phyloP scores from a whole-genome alignment of 2,888 invertebrate genomes.

The Orgyia antiqua region DNA sequence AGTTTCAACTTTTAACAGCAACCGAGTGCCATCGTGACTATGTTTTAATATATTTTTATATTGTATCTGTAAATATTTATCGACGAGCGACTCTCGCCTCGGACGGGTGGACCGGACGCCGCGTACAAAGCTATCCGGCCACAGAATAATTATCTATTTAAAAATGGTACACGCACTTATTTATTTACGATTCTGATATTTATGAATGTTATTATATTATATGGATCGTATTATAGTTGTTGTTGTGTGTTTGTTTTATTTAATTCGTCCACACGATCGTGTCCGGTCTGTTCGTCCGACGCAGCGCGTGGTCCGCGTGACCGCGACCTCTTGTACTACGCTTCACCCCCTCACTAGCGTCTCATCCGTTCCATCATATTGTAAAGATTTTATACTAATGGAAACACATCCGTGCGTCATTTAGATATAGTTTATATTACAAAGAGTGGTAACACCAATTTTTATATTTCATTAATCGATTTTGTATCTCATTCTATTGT shows the following conservation, averaged over 20 bases:
- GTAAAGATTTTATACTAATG: conserved; percentile 50
- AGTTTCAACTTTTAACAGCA: conserved; percentile 54
- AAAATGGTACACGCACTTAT: too few species aligned
- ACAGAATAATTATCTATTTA: conserved; percentile 25
- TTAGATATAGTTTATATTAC: conserved; percentile 36
- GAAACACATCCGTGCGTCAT: conserved; percentile 47
- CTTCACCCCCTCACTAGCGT: conserved; percentile 49
- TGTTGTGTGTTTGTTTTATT: conserved; percentile 35
- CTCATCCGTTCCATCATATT: conserved; percentile 64
- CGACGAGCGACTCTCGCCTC: conserved; percentile 1
- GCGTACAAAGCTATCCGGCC: conserved; percentile 57
- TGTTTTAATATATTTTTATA: conserved; percentile 68
- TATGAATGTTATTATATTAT: conserved; percentile 38
- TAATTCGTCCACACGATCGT: conserved; percentile 42
- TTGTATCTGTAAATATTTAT: conserved; percentile 20
- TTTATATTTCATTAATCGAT: conserved; percentile 35
- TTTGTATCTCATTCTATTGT: conserved; percentile 33
- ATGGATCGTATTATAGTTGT: conserved; percentile 26
- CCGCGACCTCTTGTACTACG: conserved; percentile 42
- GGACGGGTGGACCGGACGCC: conserved; percentile 4
- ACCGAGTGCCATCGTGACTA: conserved; percentile 74
- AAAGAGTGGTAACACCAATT: conserved; percentile 48
- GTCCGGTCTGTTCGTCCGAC: conserved; percentile 37
- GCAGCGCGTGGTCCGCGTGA: not conserved
- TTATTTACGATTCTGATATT: conserved; percentile 27